Evolutionary conservation across 2,797 vertebrate species (phyloP).

Genomic region (Tokudaia muenninki): DNA sequence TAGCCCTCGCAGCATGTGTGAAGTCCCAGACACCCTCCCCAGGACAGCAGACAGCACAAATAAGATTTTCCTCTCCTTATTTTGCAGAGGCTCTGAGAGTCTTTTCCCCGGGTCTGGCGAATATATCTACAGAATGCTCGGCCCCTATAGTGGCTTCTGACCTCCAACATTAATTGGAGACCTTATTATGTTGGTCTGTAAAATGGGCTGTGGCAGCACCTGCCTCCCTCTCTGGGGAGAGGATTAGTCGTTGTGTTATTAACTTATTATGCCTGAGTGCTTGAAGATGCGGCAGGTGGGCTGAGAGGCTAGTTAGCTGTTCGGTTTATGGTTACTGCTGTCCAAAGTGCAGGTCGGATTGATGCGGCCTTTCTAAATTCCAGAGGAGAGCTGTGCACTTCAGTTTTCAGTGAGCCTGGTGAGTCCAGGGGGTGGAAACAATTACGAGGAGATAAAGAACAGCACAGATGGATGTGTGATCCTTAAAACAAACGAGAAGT

Average conservation of each 20-base stretch:
- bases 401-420: not conserved
- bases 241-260: too few relatives aligned
- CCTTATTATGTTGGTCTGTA: not conserved
- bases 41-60: not conserved
- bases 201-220: not conserved
- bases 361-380: not conserved
- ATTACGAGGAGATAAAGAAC: not conserved
- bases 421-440: not conserved
- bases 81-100: not conserved
- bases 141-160: too few relatives aligned
- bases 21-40: not conserved
- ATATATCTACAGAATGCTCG: rapidly evolving
- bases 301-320: not conserved
- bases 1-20: too few relatives aligned
- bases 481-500: not conserved
- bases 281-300: rapidly evolving
- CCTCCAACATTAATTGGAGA: rapidly evolving
- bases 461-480: rapidly evolving
- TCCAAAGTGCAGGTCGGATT: not conserved
- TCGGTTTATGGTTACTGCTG: not conserved
- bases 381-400: not conserved
- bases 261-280: rapidly evolving
- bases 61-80: not conserved
- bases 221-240: not conserved
- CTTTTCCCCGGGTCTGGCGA: not conserved